Evolutionary conservation across 2,888 invertebrate species (phyloP).

Genomic region (Apotomis betuletana): DNA sequence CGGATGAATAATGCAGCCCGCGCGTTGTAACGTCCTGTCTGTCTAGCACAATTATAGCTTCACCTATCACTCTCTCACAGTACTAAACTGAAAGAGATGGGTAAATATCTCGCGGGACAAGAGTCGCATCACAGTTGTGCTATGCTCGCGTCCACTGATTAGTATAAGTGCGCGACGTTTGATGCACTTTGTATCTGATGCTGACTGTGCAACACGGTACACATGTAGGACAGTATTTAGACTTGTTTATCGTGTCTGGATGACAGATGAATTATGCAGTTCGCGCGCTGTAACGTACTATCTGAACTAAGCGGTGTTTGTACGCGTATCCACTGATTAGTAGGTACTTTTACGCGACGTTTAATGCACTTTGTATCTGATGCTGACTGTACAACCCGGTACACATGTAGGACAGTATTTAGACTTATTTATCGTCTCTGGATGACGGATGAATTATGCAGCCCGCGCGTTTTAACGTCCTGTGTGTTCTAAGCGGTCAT

Average conservation of each 20-base stretch:
- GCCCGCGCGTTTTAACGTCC: no score
- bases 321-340: constrained; percentile 14
- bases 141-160: constrained; percentile 9
- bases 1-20: constrained; percentile 21
- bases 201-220: not conserved
- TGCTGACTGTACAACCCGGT: no score
- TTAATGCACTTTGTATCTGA: constrained; percentile 12
- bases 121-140: no score
- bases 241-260: constrained; percentile 8
- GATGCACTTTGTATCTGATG: constrained; percentile 1
- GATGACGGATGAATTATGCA: no score
- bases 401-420: no score
- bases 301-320: constrained; percentile 16
- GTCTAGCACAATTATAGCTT: no score
- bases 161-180: constrained; percentile 14
- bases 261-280: constrained; percentile 21
- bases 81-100: no score
- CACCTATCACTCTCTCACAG: no score
- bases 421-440: no score
- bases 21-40: constrained; percentile 14
- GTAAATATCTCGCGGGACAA: no score
- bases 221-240: not conserved
- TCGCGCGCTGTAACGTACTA: constrained; percentile 12
- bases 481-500: constrained; percentile 9
- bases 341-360: constrained; percentile 9